A percentile compares a stretch with the other conserved stretches of the same genome.
phyloP scores from a whole-genome alignment of 2,888 invertebrate genomes.

The Pachycephus smyrnensis region DNA sequence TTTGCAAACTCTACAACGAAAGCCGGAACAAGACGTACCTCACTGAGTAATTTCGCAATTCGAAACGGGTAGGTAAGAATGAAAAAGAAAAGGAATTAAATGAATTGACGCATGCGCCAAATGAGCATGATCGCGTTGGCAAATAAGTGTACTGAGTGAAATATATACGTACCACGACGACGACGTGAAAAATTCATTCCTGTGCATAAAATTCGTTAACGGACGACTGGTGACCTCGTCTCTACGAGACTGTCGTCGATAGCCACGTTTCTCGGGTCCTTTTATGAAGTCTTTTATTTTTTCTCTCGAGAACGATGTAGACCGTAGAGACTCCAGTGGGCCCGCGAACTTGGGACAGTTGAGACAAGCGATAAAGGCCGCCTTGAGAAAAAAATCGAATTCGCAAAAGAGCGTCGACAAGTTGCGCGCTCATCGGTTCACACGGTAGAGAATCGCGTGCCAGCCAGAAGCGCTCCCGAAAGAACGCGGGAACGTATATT shows the following conservation, averaged over 20 bases:
- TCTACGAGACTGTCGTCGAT: neutral
- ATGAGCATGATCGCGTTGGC: neutral
- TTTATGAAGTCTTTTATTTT: neutral
- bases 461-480: neutral
- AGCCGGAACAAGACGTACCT: neutral
- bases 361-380: neutral
- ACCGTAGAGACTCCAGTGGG: neutral
- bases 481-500: neutral
- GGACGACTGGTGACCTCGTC: neutral
- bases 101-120: conserved; percentile 1
- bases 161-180: conserved; percentile 29
- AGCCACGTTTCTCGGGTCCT: neutral
- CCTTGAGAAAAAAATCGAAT: neutral
- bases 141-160: conserved; percentile 18
- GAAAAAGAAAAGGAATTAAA: conserved; percentile 4
- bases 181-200: conserved; percentile 31
- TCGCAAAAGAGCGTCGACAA: neutral
- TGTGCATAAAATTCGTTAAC: conserved; percentile 13
- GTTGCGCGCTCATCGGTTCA: neutral
- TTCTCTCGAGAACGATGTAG: neutral
- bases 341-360: neutral
- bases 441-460: neutral
- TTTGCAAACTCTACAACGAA: neutral
- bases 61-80: neutral
- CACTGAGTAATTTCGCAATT: neutral